A percentile compares a stretch with the other conserved stretches of the same genome.
Evolutionary conservation across 2,113 vertebrate species (phyloP).

Genomic region (Elanoides forficatus): DNA sequence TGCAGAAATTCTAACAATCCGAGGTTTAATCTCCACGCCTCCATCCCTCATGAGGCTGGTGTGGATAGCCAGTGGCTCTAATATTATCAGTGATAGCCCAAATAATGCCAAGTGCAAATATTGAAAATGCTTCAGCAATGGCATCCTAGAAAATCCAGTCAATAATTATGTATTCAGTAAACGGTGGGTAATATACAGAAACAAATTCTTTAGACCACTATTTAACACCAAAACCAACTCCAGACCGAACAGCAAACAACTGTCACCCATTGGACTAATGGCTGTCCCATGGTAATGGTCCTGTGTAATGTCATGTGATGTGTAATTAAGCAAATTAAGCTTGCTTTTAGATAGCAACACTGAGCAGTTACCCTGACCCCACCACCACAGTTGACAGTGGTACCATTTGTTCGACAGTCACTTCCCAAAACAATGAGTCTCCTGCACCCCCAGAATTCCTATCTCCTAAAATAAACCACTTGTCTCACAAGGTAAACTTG

Average conservation of each 20-base stretch:
- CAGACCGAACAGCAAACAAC: background rate
- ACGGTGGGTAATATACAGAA: background rate
- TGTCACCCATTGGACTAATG: background rate
- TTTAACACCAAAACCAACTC: background rate
- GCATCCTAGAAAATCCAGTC: background rate
- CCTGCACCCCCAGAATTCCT: background rate
- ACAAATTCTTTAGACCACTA: background rate
- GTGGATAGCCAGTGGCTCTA: background rate
- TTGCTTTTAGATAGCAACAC: background rate
- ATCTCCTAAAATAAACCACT: background rate
- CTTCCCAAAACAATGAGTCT: background rate
- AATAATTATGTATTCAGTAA: background rate
- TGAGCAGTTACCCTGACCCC: background rate
- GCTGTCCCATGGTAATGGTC: background rate
- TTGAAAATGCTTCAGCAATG: background rate
- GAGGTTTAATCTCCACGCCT: background rate
- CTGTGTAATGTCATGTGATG: background rate
- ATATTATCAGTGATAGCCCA: background rate
- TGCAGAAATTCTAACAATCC: background rate
- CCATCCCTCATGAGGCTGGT: background rate
- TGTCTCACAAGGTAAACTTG: background rate
- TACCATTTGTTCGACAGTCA: background rate
- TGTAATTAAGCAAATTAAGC: background rate
- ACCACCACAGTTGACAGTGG: background rate
- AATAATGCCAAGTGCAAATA: background rate